These are phyloP conservation scores for Cephus runcator DNA, from an alignment of 2,888 invertebrate species.

Conservation along the genomic window DNA sequence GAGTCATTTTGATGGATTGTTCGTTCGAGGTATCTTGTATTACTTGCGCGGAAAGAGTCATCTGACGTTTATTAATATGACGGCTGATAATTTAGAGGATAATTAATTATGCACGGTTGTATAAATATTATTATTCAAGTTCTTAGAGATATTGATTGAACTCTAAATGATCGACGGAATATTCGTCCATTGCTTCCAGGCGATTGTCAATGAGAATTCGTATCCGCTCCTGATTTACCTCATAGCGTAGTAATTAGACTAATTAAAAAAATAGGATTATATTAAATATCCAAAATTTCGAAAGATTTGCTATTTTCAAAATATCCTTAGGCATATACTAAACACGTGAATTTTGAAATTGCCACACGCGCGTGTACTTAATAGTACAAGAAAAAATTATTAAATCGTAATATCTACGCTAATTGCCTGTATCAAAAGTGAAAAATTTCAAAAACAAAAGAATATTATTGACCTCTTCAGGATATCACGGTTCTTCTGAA, in stretches of 20 bases:
- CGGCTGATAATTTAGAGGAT: neutral
- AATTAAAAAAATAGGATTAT: neutral
- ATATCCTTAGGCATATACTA: neutral
- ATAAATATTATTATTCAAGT: neutral
- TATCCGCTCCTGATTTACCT: neutral
- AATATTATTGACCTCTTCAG: neutral
- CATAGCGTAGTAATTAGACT: neutral
- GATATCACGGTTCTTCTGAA: neutral
- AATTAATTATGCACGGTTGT: neutral
- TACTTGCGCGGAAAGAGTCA: neutral
- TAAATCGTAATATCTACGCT: neutral
- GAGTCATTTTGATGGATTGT: neutral
- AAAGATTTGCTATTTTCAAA: neutral
- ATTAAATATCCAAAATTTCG: neutral
- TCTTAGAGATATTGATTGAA: neutral
- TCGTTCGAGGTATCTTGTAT: neutral
- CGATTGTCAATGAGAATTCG: neutral
- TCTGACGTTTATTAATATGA: neutral
- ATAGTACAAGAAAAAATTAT: too few relatives aligned
- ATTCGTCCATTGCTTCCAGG: neutral
- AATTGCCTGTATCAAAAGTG: neutral
- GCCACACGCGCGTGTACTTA: neutral
- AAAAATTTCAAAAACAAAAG: neutral
- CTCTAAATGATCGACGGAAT: neutral
- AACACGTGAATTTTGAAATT: neutral